Percentiles rank a stretch among this genome's conserved stretches.
phyloP scores from a whole-genome alignment of 1,140 invertebrate species.

The Drosophila punjabiensis region DNA sequence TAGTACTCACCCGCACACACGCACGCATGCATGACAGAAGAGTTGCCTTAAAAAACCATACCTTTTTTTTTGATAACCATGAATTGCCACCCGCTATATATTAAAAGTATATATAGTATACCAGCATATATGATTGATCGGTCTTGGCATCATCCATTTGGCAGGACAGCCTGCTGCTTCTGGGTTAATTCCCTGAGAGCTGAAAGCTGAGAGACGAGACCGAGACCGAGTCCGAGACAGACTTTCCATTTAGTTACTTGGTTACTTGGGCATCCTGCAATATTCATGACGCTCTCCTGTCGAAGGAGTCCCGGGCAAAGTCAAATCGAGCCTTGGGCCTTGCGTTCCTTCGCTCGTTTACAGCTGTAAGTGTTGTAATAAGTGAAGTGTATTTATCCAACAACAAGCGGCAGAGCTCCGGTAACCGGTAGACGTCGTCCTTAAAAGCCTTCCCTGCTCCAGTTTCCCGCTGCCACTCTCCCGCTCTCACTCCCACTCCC shows the following conservation, averaged over 20 bases:
- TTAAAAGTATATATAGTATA: not conserved
- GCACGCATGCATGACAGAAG: not conserved
- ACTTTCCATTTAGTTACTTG: constrained; percentile 54
- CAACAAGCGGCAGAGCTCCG: constrained; percentile 32
- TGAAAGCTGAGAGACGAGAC: not conserved
- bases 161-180: constrained; percentile 3
- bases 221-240: not conserved
- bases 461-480: not conserved
- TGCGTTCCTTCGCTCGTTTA: constrained; percentile 50
- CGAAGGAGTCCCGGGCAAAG: constrained; percentile 11
- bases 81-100: constrained; percentile 12
- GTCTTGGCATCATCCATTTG: constrained; percentile 16
- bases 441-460: constrained; percentile 43
- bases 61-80: constrained; percentile 10
- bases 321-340: constrained; percentile 46
- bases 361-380: constrained; percentile 75
- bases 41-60: constrained; percentile 33
- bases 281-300: constrained; percentile 54
- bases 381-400: constrained; percentile 74
- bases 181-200: constrained; percentile 42
- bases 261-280: constrained; percentile 42
- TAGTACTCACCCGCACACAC: constrained; percentile 17
- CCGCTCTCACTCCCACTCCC: no score
- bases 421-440: constrained; percentile 22
- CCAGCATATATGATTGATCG: constrained; percentile 36